Percentiles rank a stretch among this genome's conserved stretches.
phyloP scores from a whole-genome alignment of 2,797 vertebrate species.

The Poliocrania exsul region DNA sequence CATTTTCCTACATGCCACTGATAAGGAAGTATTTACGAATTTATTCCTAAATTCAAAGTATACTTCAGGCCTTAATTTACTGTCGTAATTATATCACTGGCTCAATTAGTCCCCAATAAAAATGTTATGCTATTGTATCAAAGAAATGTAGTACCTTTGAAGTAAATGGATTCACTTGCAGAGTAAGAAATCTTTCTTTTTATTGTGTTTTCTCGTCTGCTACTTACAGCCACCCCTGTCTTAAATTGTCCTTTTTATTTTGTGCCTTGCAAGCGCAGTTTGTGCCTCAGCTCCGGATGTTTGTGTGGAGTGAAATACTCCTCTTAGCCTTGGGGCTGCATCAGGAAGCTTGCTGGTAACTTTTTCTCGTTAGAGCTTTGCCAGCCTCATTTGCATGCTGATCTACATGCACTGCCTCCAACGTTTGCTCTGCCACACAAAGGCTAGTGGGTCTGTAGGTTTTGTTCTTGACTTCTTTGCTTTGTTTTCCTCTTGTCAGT shows the following conservation, averaged over 20 bases:
- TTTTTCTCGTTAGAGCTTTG: conserved; percentile 2
- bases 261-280: neutral
- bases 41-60: conserved; percentile 52
- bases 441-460: neutral
- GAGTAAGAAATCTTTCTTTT: conserved; percentile 28
- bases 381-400: conserved; percentile 37
- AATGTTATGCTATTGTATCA: conserved; percentile 19
- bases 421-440: neutral
- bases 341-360: neutral
- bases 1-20: conserved; percentile 8
- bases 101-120: conserved; percentile 70
- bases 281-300: neutral
- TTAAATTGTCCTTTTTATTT: conserved; percentile 36
- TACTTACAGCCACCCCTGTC: conserved; percentile 4
- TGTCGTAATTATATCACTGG: conserved; percentile 71
- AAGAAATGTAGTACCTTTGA: conserved; percentile 38
- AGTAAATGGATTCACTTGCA: conserved; percentile 40
- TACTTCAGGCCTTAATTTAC: conserved; percentile 65
- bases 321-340: neutral
- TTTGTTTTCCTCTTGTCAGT: neutral
- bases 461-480: neutral
- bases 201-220: conserved; percentile 35
- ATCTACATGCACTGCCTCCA: neutral
- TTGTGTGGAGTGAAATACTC: neutral
- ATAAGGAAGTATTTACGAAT: conserved; percentile 56